Evolutionary conservation across 2,888 invertebrate genomes (phyloP).

Genomic region (Catocala sponsa): DNA sequence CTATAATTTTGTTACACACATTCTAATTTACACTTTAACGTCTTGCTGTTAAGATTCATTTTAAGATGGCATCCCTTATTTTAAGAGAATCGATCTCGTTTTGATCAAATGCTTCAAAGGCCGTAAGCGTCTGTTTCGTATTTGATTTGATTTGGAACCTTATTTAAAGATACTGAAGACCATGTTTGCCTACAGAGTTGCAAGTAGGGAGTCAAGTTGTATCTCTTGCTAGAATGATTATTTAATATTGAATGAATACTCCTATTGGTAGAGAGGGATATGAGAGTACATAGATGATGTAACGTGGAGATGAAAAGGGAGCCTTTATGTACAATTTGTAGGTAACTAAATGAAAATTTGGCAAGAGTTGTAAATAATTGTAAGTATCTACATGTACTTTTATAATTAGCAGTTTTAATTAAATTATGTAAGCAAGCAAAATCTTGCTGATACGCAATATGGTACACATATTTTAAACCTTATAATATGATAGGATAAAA

Average conservation of each 20-base stretch:
- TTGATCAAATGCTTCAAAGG: constrained; percentile 54
- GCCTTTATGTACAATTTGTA: constrained; percentile 13
- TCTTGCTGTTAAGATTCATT: constrained; percentile 22
- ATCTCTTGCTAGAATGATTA: constrained; percentile 75
- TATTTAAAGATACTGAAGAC: constrained; percentile 27
- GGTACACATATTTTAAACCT: too few relatives aligned
- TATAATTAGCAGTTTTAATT: too few relatives aligned
- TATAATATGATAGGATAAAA: too few relatives aligned
- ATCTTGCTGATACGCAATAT: too few relatives aligned
- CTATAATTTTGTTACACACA: constrained; percentile 66
- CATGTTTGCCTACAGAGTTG: constrained; percentile 48
- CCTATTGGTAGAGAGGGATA: constrained; percentile 66
- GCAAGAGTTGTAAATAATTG: background rate
- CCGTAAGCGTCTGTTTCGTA: constrained; percentile 49
- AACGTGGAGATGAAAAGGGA: constrained; percentile 51
- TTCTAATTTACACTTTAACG: constrained; percentile 49
- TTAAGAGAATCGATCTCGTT: constrained; percentile 86
- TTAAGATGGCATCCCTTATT: constrained; percentile 48
- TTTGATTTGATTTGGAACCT: constrained; percentile 47
- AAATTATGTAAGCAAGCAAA: too few relatives aligned
- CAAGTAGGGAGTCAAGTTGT: constrained; percentile 71
- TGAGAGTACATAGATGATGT: constrained; percentile 40
- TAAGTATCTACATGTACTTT: too few relatives aligned
- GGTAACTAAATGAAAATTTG: constrained; percentile 14
- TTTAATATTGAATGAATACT: constrained; percentile 70